A percentile compares a stretch with the other conserved stretches of the same genome.
Conservation (phyloP, 2,888 invertebrate species). For the Entomobrya multifasciata region DNA sequence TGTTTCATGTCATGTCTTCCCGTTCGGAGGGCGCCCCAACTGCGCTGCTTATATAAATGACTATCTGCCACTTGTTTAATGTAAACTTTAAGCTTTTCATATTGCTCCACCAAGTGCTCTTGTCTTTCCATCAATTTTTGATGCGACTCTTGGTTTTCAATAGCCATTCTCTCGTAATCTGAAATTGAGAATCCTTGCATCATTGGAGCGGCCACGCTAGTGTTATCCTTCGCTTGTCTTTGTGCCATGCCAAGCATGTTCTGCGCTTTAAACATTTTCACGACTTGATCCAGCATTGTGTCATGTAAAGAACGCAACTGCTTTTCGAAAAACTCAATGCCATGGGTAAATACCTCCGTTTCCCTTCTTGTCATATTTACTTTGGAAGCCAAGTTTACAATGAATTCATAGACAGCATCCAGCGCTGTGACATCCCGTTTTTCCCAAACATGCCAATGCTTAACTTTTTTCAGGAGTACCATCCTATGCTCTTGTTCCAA, state of each 20-base stretch:
- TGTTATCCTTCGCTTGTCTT: conserved; percentile 26
- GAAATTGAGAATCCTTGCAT: conserved; percentile 32
- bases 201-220: neutral
- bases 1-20: conserved; percentile 54
- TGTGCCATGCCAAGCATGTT: conserved; percentile 9
- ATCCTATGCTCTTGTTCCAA: conserved; percentile 51
- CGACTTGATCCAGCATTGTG: conserved; percentile 1
- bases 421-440: conserved; percentile 6
- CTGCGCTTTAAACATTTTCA: conserved; percentile 19
- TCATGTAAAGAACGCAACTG: conserved; percentile 23
- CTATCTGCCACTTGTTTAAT: conserved; percentile 23
- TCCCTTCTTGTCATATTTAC: conserved; percentile 42
- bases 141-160: conserved; percentile 55
- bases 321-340: conserved; percentile 22
- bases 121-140: conserved; percentile 38
- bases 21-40: conserved; percentile 33
- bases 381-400: conserved; percentile 7
- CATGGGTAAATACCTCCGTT: neutral
- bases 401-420: conserved; percentile 24
- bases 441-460: conserved; percentile 56
- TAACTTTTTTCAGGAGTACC: conserved; percentile 31
- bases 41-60: conserved; percentile 14
- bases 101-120: conserved; percentile 4
- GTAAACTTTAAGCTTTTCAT: conserved; percentile 36
- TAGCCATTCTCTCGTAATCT: conserved; percentile 52